Conservation (phyloP, 2,797 vertebrate species). For the Gastrophryne carolinensis region DNA sequence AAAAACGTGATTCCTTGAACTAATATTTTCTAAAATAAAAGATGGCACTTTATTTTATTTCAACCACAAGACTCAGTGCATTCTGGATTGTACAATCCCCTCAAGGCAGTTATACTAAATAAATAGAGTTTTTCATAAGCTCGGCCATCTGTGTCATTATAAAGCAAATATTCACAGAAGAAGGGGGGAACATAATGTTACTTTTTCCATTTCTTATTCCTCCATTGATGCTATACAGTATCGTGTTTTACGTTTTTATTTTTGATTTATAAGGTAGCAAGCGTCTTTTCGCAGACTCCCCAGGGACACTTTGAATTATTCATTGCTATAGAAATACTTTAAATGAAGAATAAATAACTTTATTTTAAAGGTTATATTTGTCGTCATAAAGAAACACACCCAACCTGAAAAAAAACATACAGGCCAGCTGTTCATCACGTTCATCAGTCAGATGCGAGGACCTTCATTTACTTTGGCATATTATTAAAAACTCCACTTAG, state of each 20-base stretch:
- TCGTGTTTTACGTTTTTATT: conserved; percentile 41
- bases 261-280: conserved; percentile 50
- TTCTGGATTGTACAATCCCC: background rate
- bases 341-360: conserved; percentile 43
- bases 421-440: conserved; percentile 13
- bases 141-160: conserved; percentile 36
- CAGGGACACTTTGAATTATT: conserved; percentile 35
- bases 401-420: conserved; percentile 17
- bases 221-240: conserved; percentile 15
- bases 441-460: conserved; percentile 18
- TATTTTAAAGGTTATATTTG: conserved; percentile 49
- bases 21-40: background rate
- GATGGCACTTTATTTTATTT: background rate
- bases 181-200: conserved; percentile 32
- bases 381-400: conserved; percentile 44
- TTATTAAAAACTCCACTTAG: background rate
- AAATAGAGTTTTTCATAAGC: conserved; percentile 9
- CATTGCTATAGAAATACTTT: conserved; percentile 48
- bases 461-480: conserved; percentile 4
- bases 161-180: conserved; percentile 41
- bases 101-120: background rate
- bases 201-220: conserved; percentile 33
- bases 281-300: conserved; percentile 39
- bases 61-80: conserved; percentile 14
- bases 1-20: background rate